These are phyloP conservation scores for Calephelis nemesis DNA, from an alignment of 1,140 invertebrate species.

Conservation along the genomic window DNA sequence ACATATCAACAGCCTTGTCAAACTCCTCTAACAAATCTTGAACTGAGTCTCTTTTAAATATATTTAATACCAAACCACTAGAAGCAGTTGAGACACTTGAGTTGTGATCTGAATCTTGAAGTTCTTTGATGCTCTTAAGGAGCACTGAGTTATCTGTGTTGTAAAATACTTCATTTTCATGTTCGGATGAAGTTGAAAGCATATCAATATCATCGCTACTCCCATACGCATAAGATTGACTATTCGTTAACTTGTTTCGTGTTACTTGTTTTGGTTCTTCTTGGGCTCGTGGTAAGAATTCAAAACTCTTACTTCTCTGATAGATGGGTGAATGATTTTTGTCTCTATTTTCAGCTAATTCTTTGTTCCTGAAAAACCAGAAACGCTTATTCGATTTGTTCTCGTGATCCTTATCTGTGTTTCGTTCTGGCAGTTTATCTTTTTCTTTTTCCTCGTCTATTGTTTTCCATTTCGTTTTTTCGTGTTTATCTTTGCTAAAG, in stretches of 20 bases:
- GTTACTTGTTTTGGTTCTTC: constrained; percentile 45
- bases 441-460: constrained; percentile 49
- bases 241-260: constrained; percentile 40
- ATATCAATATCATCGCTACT: constrained; percentile 52
- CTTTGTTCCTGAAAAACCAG: constrained; percentile 65
- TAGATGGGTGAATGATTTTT: constrained; percentile 50
- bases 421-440: constrained; percentile 7
- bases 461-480: constrained; percentile 53
- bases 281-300: constrained; percentile 60
- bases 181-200: constrained; percentile 53
- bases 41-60: constrained; percentile 59
- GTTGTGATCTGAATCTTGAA: constrained; percentile 52
- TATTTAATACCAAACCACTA: constrained; percentile 49
- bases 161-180: constrained; percentile 55
- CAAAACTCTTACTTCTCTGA: constrained; percentile 68
- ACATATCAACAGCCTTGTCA: constrained; percentile 61
- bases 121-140: constrained; percentile 61
- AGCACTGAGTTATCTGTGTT: constrained; percentile 58
- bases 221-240: constrained; percentile 51
- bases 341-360: constrained; percentile 45
- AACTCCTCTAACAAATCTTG: constrained; percentile 64
- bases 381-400: constrained; percentile 58
- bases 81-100: constrained; percentile 52
- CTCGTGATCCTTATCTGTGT: constrained; percentile 38
- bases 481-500: constrained; percentile 57